Percentiles rank a stretch among this genome's conserved stretches.
Conservation (phyloP, 2,113 vertebrate genomes). For the Rostratula benghalensis region DNA sequence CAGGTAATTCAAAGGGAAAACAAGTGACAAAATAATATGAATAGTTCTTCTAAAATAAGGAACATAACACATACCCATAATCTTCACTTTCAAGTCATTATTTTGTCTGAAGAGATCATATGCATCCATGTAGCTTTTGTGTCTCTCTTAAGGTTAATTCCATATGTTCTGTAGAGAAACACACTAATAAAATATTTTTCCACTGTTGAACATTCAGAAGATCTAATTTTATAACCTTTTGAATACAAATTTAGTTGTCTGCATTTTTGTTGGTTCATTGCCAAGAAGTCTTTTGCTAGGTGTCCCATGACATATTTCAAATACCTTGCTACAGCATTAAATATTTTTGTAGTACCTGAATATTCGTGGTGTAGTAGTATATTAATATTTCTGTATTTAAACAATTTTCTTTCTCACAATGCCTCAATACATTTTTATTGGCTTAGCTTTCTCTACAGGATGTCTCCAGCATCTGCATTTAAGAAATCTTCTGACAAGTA, state of each 20-base stretch:
- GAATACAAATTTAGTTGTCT: neutral
- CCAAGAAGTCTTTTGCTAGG: neutral
- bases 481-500: neutral
- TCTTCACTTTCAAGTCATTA: neutral
- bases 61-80: neutral
- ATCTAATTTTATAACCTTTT: neutral
- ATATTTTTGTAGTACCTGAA: neutral
- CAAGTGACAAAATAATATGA: neutral
- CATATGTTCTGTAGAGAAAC: neutral
- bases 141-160: neutral
- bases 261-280: neutral
- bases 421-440: neutral
- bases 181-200: neutral
- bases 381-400: neutral
- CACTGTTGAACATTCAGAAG: neutral
- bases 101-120: neutral
- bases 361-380: neutral
- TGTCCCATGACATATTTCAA: neutral
- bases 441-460: neutral
- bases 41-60: neutral
- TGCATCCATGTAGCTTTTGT: neutral
- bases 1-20: neutral
- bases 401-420: neutral
- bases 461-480: neutral
- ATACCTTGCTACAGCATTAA: neutral